phyloP scores from a whole-genome alignment of 2,888 invertebrate species.

The Branchellion lobata region DNA sequence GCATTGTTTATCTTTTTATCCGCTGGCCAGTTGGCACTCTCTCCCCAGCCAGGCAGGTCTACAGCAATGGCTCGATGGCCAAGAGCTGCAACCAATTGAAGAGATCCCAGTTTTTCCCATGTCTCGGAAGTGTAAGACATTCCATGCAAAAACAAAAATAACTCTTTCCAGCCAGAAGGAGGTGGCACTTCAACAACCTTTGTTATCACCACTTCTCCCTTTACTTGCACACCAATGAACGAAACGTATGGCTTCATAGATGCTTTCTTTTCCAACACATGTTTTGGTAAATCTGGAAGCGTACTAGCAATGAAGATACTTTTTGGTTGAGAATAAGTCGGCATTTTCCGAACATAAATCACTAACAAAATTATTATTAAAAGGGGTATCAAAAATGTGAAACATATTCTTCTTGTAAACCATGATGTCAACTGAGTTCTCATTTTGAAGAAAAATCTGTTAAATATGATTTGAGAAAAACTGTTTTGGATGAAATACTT shows the following conservation, averaged over 20 bases:
- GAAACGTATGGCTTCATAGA: background rate
- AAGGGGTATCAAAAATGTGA: background rate
- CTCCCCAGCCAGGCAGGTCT: conserved; percentile 63
- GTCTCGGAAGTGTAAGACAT: conserved; percentile 62
- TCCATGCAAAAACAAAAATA: conserved; percentile 64
- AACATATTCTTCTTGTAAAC: background rate
- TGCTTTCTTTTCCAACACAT: background rate
- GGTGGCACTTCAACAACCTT: background rate
- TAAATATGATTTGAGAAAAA: too few relatives aligned
- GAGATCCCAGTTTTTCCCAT: conserved; percentile 63
- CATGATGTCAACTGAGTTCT: background rate
- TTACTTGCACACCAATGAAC: background rate
- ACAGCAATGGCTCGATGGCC: conserved; percentile 63
- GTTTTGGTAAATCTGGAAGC: background rate
- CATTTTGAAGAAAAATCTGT: too few relatives aligned
- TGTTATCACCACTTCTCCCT: background rate
- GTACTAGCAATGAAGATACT: background rate
- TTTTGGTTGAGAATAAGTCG: background rate
- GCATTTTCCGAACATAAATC: background rate
- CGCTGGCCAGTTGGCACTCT: conserved; percentile 48
- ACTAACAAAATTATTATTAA: background rate
- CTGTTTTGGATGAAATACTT: too few relatives aligned
- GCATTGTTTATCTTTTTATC: background rate
- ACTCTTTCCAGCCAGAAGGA: too few relatives aligned
- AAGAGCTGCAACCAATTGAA: conserved; percentile 61